These are phyloP conservation scores for Neodontobutis hainanensis DNA, from an alignment of 2,113 vertebrate genomes.

Conservation along the genomic window DNA sequence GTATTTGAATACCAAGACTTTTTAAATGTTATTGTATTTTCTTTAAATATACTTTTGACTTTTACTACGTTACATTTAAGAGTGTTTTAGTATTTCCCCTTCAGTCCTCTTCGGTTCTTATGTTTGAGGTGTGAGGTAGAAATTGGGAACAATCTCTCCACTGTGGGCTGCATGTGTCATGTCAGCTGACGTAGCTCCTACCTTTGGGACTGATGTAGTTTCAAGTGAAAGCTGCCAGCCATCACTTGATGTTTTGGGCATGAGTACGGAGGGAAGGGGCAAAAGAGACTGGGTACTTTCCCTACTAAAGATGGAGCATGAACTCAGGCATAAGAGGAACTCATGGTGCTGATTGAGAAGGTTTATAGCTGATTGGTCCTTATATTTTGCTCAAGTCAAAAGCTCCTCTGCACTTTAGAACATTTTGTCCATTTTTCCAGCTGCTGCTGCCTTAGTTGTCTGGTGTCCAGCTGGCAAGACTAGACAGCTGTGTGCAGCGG, in stretches of 20 bases:
- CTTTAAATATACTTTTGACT: background rate
- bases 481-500: constrained; percentile 64
- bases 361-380: constrained; percentile 15
- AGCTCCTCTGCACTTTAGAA: constrained; percentile 56
- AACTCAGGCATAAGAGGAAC: background rate
- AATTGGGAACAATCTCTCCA: constrained; percentile 35
- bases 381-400: constrained; percentile 36
- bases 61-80: background rate
- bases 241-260: constrained; percentile 5
- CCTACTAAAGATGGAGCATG: constrained; percentile 8
- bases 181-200: background rate
- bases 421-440: constrained; percentile 77
- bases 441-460: constrained; percentile 68
- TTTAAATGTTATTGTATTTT: too few species aligned
- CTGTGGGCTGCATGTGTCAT: constrained; percentile 22
- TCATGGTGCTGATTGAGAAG: constrained; percentile 24
- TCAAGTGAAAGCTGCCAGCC: constrained; percentile 19
- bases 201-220: constrained; percentile 2
- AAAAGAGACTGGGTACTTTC: constrained; percentile 32
- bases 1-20: too few species aligned
- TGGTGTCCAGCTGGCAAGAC: constrained; percentile 68
- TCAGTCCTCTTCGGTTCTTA: background rate
- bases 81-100: background rate
- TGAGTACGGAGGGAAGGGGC: background rate
- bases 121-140: constrained; percentile 5